These are phyloP conservation scores for Teleiodes luculella DNA, from an alignment of 2,888 invertebrate genomes.

Conservation along the genomic window DNA sequence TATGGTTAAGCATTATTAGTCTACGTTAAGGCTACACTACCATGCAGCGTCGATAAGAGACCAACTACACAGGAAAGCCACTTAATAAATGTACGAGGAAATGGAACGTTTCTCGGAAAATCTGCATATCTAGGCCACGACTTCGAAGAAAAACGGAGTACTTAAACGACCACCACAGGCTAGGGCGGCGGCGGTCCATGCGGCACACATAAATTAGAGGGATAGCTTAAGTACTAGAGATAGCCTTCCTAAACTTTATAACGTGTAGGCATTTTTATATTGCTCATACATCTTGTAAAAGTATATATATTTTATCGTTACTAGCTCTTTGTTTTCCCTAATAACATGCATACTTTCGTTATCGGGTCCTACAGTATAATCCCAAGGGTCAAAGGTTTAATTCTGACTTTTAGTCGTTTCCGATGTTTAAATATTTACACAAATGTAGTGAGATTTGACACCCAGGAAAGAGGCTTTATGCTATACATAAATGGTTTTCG, in stretches of 20 bases:
- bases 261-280: background rate
- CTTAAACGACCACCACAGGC: background rate
- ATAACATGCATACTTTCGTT: background rate
- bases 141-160: conserved; percentile 31
- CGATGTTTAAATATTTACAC: background rate
- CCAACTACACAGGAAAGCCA: conserved; percentile 10
- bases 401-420: background rate
- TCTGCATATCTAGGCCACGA: conserved; percentile 49
- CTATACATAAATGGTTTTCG: background rate
- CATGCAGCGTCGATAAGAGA: background rate
- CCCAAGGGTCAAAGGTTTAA: background rate
- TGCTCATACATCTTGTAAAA: background rate
- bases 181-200: background rate
- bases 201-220: conserved; percentile 2
- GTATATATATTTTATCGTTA: background rate
- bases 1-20: background rate
- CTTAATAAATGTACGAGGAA: conserved; percentile 31
- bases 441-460: background rate
- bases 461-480: background rate
- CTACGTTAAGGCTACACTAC: background rate
- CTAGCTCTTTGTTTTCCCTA: background rate
- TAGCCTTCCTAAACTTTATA: background rate
- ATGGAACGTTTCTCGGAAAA: conserved; percentile 45
- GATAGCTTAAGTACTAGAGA: background rate
- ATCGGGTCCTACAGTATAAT: background rate